A percentile compares a stretch with the other conserved stretches of the same genome.
Conservation (phyloP, 2,888 invertebrate genomes). For the Lysandra bellargus region DNA sequence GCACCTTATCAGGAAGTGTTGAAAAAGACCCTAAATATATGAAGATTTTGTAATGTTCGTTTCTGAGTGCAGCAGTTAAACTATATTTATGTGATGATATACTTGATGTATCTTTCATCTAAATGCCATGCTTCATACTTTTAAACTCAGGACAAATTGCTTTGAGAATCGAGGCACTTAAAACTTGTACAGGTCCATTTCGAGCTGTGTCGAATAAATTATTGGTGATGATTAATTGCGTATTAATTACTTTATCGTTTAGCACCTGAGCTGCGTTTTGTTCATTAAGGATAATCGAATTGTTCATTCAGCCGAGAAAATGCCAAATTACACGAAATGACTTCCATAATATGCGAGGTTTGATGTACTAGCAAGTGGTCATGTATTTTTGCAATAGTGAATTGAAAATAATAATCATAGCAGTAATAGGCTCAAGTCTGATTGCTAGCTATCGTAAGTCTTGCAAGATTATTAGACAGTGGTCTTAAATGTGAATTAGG, state of each 20-base stretch:
- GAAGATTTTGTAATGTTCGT: too few relatives aligned
- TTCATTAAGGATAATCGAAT: constrained; percentile 46
- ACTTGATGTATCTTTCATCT: neutral
- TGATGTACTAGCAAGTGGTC: neutral
- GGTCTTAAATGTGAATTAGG: too few relatives aligned
- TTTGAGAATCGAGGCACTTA: neutral
- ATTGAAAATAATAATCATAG: neutral
- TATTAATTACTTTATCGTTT: constrained; percentile 76
- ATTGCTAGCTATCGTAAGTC: too few relatives aligned
- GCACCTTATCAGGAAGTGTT: too few relatives aligned
- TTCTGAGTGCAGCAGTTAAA: too few relatives aligned
- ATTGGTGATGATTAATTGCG: constrained; percentile 69
- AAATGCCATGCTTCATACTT: neutral
- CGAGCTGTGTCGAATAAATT: constrained; percentile 65
- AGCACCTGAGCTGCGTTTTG: constrained; percentile 59
- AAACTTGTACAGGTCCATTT: neutral
- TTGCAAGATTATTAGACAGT: too few relatives aligned
- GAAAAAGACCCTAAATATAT: too few relatives aligned
- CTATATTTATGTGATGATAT: too few relatives aligned
- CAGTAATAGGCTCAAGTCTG: neutral
- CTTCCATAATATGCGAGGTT: constrained; percentile 21
- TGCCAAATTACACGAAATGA: constrained; percentile 29
- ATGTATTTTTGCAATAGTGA: neutral
- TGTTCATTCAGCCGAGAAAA: constrained; percentile 32
- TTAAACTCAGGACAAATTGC: neutral